phyloP scores from a whole-genome alignment of 2,113 vertebrate species.

The Phaethon lepturus region DNA sequence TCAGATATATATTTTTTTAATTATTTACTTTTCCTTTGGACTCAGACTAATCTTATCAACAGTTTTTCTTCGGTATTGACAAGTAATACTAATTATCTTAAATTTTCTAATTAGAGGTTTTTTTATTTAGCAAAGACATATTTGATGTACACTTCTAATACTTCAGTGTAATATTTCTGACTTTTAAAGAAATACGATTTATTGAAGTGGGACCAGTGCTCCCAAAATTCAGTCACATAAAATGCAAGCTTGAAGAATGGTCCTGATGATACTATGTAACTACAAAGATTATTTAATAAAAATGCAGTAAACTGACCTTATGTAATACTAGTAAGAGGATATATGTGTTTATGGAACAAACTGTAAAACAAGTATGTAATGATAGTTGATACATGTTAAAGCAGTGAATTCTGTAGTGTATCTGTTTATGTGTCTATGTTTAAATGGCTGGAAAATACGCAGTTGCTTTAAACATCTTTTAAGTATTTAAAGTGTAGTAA shows the following conservation, averaged over 20 bases:
- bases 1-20: no score
- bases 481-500: constrained; percentile 23
- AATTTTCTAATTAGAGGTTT: neutral
- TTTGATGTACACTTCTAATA: neutral
- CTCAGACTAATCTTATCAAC: neutral
- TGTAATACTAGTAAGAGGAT: constrained; percentile 8
- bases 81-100: neutral
- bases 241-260: neutral
- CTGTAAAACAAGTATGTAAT: constrained; percentile 41
- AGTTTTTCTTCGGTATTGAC: constrained; percentile 17
- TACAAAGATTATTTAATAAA: constrained; percentile 35
- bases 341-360: constrained; percentile 56
- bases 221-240: constrained; percentile 7
- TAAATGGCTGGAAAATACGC: constrained; percentile 28
- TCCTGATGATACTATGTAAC: constrained; percentile 19
- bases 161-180: neutral
- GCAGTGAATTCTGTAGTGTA: constrained; percentile 50
- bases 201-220: neutral
- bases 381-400: constrained; percentile 43
- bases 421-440: constrained; percentile 47
- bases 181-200: neutral
- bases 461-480: constrained; percentile 29
- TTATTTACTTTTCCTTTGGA: constrained; percentile 37
- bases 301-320: neutral
- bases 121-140: neutral